Evolutionary conservation across 1,140 invertebrate genomes (phyloP).

Genomic region (Papilio polytes): DNA sequence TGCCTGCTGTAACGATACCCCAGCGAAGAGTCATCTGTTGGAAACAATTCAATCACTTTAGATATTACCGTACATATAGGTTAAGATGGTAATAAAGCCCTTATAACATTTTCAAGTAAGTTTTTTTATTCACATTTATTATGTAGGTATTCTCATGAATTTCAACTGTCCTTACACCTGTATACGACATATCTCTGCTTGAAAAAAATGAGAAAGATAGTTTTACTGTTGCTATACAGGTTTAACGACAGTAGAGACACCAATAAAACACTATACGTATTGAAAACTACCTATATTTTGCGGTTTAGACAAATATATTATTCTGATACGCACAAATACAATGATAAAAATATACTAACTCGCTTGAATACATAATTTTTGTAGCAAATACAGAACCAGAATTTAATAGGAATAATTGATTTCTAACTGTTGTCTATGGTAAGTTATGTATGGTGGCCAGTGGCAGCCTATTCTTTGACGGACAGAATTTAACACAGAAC

Average conservation of each 20-base stretch:
- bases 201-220: too few species aligned
- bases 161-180: too few species aligned
- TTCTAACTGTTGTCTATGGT: neutral
- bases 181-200: too few species aligned
- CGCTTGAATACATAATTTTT: too few species aligned
- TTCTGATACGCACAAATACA: neutral
- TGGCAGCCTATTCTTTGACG: neutral
- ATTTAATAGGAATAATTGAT: neutral
- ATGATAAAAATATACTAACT: too few species aligned
- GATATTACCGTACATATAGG: too few species aligned
- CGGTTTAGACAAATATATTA: neutral
- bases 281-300: neutral
- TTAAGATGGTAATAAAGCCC: too few species aligned
- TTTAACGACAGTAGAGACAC: too few species aligned
- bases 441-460: neutral
- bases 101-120: neutral
- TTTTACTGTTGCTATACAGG: too few species aligned
- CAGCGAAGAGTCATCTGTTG: constrained; percentile 72
- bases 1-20: constrained; percentile 71
- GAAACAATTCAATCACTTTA: constrained; percentile 31
- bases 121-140: neutral
- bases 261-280: too few species aligned
- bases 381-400: too few species aligned
- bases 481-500: neutral
- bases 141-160: too few species aligned